Base-by-base conservation (phyloP, 2,888 invertebrate genomes). In the Acheta domesticus region DNA sequence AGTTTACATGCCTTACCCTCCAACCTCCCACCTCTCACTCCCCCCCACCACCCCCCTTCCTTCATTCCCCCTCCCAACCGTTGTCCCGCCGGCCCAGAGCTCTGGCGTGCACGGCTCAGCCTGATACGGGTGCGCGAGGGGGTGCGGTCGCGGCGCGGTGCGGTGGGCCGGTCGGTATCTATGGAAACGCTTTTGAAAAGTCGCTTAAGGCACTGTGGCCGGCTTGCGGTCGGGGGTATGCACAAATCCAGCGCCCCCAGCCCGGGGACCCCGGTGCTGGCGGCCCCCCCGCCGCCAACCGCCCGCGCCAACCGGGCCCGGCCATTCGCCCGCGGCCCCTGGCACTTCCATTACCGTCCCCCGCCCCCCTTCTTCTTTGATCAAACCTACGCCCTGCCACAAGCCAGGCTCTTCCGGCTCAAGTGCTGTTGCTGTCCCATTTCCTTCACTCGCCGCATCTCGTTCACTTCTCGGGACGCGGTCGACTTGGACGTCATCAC, bases 151-250 rank as follows among this genome's bases (percentile, higher is more conserved):
- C 36, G 36, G 36, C 8, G 36, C 36, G 36, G 36, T 36, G 36
- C 36, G 36, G 62, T 16, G 62, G 3, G 62, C 3, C n/a, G n/a
- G n/a, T n/a, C n/a, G n/a, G n/a, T n/a, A n/a, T 62, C 62, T 62
- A 16, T 12, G 11, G 62, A 62, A 62, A 62, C 62, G 62, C 62
- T 62, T 62, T 14, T 62, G 62, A 8, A 23, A 62, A 62, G 62
- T 62, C 62, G 62, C 11, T 62, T 62, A 62, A 62, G 62, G 62
- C 62, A 3, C 16, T 5, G 62, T 14, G n/a, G n/a, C n/a, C 62
- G 62, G 62, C 62, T n/a, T 62, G 62, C 62, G 62, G 62, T 62
- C 62, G 14, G 62, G 62, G 62, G n/a, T 62, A 62, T 62, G 62
- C 62, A n/a, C n/a, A 62, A 62, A 62, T 62, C 62, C 62, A 11